Base-by-base conservation (phyloP, 2,888 invertebrate genomes). In the Neoaliturus tenellus region DNA sequence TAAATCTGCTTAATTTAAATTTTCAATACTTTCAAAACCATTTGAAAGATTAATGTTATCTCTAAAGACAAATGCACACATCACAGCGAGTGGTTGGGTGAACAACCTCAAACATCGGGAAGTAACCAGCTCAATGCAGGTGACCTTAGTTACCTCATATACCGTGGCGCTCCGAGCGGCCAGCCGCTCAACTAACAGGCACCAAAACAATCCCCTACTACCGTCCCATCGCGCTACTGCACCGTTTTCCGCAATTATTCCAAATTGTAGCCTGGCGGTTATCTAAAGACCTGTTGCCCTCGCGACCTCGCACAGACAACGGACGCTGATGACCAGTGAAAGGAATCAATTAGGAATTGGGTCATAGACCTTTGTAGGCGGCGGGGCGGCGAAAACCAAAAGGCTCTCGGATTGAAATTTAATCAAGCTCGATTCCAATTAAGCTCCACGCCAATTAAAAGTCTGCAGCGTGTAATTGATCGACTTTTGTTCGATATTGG, bases 341-440 rank as follows among this genome's bases (percentile, higher is more conserved):
- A 55, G 55, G 55, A 55, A 55, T 44, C 44, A 44, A 44, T 44
- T 44, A 55, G 20, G 55, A 44, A 44, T 44, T 44, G 23, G 20
- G 55, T 55, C 55, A 55, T 23, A 55, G 55, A 55, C 55, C 55
- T 55, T 8, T 17, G 55, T 55, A 55, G 55, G 55, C 55, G 55
- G 41, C 41, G 41, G 55, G 3, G 20, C 55, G 55, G 55, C 55
- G 25, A 55, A 55, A 55, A 55, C 55, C 55, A 55, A 55, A 55
- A 23, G 55, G 55, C 25, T 3, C 48, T 48, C 48, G 48, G 55
- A 55, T 55, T 55, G 55, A 55, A 55, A 55, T 55, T 55, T 5
- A 55, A 55, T 55, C 55, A 20, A 55, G 55, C 55, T 55, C 55
- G 12, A 55, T 55, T 55, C 55, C 55, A 55, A 55, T 55, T 55